Evolutionary conservation across 1,140 invertebrate species (phyloP).

Genomic region (Hesperophylax magnus): DNA sequence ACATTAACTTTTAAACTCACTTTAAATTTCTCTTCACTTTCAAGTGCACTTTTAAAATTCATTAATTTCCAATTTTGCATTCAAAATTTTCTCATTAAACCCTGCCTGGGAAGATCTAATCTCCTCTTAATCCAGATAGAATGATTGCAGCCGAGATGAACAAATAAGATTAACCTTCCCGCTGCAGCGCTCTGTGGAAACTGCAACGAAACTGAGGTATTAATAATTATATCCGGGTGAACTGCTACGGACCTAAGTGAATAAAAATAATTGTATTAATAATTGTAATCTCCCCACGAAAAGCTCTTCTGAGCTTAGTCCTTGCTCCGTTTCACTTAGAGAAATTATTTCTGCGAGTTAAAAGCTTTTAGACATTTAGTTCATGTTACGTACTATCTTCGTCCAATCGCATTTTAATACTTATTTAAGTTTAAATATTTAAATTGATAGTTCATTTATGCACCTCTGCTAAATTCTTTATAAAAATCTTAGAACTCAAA

Average conservation of each 20-base stretch:
- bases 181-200: not conserved
- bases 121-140: too few species aligned
- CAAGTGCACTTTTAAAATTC: too few species aligned
- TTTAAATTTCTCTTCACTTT: too few species aligned
- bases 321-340: not conserved
- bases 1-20: too few species aligned
- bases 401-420: not conserved
- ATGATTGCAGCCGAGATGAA: not conserved
- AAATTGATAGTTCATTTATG: too few species aligned
- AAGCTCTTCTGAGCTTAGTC: not conserved
- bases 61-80: too few species aligned
- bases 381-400: not conserved
- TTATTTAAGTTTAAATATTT: too few species aligned
- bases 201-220: constrained; percentile 1
- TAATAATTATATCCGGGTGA: not conserved
- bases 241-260: too few species aligned
- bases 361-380: not conserved
- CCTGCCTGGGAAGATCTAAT: too few species aligned
- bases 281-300: not conserved
- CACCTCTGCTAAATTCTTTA: too few species aligned
- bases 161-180: constrained; percentile 5
- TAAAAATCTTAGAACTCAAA: too few species aligned
- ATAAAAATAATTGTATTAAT: not conserved
- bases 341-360: not conserved
- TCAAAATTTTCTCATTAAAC: too few species aligned